A percentile compares a stretch with the other conserved stretches of the same genome.
Conservation (phyloP, 2,113 vertebrate genomes). For the Grus americana region DNA sequence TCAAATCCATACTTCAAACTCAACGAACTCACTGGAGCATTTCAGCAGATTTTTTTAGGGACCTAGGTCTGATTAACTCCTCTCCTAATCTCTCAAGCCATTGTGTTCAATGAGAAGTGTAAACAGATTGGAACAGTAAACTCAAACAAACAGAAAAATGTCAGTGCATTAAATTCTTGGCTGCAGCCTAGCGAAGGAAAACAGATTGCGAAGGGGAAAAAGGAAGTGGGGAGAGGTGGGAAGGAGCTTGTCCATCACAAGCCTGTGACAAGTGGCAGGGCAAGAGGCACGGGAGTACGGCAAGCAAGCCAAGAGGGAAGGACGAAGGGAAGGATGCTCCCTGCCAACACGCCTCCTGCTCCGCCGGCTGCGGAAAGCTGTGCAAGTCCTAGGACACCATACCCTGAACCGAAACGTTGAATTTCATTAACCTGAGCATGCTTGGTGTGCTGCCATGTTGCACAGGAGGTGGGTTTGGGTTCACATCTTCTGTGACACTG, state of each 20-base stretch:
- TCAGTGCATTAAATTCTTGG: neutral
- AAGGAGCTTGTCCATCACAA: neutral
- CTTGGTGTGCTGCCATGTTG: fast-evolving
- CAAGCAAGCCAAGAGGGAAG: neutral
- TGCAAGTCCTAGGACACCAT: neutral
- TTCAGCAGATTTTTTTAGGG: neutral
- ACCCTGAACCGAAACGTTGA: neutral
- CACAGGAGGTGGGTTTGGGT: neutral
- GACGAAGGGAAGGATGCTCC: neutral
- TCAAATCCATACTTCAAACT: neutral
- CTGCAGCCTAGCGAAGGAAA: neutral
- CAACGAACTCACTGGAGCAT: neutral
- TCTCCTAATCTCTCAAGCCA: neutral
- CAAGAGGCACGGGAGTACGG: neutral
- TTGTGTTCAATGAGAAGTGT: neutral
- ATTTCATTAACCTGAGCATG: neutral
- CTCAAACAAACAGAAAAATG: neutral
- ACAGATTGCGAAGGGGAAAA: neutral
- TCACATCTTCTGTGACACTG: neutral
- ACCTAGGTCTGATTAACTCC: neutral
- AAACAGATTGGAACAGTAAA: neutral
- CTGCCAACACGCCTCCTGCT: neutral
- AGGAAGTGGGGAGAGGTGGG: neutral
- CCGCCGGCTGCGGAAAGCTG: fast-evolving
- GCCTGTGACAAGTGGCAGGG: too few relatives aligned